Evolutionary conservation across 2,113 vertebrate genomes (phyloP).

Genomic region (Macrotis lagotis): DNA sequence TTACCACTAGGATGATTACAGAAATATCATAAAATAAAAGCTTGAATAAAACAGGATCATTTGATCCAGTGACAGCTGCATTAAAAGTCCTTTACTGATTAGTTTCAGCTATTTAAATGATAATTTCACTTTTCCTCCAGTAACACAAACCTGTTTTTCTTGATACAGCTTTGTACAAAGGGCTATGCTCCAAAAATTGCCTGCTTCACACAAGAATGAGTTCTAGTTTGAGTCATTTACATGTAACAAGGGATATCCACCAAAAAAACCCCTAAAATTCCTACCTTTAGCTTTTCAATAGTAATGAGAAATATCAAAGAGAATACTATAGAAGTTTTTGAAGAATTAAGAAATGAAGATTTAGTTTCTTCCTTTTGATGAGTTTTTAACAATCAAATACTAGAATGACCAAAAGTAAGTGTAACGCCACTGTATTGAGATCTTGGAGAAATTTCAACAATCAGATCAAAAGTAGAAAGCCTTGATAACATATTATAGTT

Average conservation of each 20-base stretch:
- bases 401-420: not conserved
- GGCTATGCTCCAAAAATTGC: conserved; percentile 61
- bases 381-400: not conserved
- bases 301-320: not conserved
- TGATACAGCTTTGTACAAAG: conserved; percentile 45
- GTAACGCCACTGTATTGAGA: not conserved
- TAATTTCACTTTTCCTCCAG: conserved; percentile 64
- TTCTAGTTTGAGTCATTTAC: conserved; percentile 58
- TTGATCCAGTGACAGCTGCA: conserved; percentile 48
- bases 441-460: not conserved
- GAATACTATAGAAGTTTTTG: not conserved
- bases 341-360: not conserved
- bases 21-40: conserved; percentile 52
- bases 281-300: not conserved
- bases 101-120: conserved; percentile 73
- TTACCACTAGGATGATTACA: conserved; percentile 17
- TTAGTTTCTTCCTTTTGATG: not conserved
- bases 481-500: not conserved
- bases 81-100: conserved; percentile 46
- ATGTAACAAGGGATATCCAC: conserved; percentile 59
- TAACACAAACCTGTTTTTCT: conserved; percentile 59
- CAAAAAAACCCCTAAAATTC: not conserved
- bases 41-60: conserved; percentile 38
- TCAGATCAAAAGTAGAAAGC: not conserved
- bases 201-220: conserved; percentile 65